Percentiles rank a stretch among this genome's conserved stretches.
Conservation (phyloP, 1,140 invertebrate genomes). For the Hycleus phaleratus region DNA sequence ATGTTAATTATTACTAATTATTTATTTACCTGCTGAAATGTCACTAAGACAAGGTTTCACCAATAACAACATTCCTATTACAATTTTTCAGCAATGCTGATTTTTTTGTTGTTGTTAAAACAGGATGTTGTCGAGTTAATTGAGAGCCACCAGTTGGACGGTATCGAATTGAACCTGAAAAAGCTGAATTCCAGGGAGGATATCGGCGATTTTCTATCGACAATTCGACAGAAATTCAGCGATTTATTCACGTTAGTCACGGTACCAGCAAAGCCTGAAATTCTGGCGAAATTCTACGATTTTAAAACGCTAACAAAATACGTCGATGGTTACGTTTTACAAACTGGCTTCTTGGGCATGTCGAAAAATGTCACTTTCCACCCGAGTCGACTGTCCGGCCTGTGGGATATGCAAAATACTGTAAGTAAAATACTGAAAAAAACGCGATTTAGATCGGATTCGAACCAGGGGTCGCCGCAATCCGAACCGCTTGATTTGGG, state of each 20-base stretch:
- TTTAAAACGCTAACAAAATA: constrained; percentile 55
- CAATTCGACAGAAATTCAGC: constrained; percentile 47
- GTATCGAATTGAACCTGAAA: constrained; percentile 57
- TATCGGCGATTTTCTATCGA: constrained; percentile 50
- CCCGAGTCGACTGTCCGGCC: constrained; percentile 65
- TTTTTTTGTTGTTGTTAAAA: constrained; percentile 5
- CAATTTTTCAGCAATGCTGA: background rate
- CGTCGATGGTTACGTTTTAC: constrained; percentile 58
- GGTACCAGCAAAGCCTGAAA: constrained; percentile 53
- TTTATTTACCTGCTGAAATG: background rate
- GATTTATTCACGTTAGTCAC: constrained; percentile 51
- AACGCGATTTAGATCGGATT: background rate
- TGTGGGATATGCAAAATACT: constrained; percentile 71
- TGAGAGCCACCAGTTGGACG: constrained; percentile 51
- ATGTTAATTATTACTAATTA: background rate
- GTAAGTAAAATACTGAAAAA: constrained; percentile 41
- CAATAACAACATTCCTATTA: background rate
- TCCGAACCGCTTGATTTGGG: background rate
- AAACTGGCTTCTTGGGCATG: constrained; percentile 60
- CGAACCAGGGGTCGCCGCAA: background rate
- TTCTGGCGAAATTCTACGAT: constrained; percentile 62
- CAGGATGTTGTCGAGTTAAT: constrained; percentile 46
- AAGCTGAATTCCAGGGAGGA: constrained; percentile 47
- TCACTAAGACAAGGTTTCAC: background rate
- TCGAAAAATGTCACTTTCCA: constrained; percentile 62